Percentiles rank a stretch among this genome's conserved stretches.
These are phyloP conservation scores for Andricus grossulariae DNA, from an alignment of 1,140 invertebrate species.

Conservation along the genomic window DNA sequence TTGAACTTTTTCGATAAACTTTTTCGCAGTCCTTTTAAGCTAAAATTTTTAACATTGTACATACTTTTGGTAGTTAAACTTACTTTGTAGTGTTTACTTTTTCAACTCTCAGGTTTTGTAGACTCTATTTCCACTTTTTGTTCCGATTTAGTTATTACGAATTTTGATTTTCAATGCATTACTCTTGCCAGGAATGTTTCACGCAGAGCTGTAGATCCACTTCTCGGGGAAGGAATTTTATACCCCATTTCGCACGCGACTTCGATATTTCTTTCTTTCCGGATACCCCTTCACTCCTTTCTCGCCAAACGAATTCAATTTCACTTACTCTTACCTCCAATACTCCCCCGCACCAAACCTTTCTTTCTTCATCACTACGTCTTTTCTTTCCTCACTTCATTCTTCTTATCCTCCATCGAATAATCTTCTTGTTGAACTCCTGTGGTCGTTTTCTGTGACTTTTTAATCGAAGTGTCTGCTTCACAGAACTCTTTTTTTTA, in stretches of 20 bases:
- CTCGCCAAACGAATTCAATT: constrained; percentile 42
- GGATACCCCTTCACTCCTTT: constrained; percentile 36
- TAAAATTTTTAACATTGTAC: too few species aligned
- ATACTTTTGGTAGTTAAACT: too few species aligned
- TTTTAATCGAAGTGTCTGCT: constrained; percentile 16
- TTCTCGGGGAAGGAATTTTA: constrained; percentile 36
- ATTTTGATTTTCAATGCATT: neutral
- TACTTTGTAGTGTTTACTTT: too few species aligned
- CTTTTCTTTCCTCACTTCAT: constrained; percentile 33
- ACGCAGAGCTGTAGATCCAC: neutral
- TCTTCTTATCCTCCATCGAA: constrained; percentile 29
- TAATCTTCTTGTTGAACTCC: constrained; percentile 28
- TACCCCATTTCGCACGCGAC: constrained; percentile 33
- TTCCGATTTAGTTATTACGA: neutral
- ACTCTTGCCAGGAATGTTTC: neutral
- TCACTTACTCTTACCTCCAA: constrained; percentile 4
- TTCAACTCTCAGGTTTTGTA: too few species aligned
- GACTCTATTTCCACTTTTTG: too few species aligned
- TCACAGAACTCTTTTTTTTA: neutral
- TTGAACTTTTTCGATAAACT: too few species aligned
- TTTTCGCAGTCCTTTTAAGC: too few species aligned
- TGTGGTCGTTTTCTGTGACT: constrained; percentile 29
- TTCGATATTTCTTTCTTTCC: constrained; percentile 32
- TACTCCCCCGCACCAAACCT: constrained; percentile 23
- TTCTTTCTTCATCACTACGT: constrained; percentile 21